phyloP scores from a whole-genome alignment of 1,140 invertebrate species.

The Parapsyche elsis region DNA sequence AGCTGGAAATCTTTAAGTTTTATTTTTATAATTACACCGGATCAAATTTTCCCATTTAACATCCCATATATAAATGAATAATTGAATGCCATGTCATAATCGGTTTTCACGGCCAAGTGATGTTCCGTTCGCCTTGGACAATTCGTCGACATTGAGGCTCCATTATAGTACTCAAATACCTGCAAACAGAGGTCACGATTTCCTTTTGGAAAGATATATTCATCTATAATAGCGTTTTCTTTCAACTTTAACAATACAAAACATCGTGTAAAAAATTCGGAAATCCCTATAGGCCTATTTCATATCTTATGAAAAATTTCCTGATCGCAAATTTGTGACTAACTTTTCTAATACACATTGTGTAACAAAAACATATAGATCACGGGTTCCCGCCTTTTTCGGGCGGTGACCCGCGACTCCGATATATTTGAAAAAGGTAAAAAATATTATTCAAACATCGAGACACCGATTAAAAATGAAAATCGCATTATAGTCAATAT shows the following conservation, averaged over 20 bases:
- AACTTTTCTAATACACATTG: no score
- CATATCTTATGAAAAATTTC: no score
- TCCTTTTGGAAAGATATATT: not conserved
- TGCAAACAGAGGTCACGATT: constrained; percentile 7
- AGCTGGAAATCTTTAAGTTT: no score
- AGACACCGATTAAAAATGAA: no score
- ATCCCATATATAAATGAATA: constrained; percentile 1
- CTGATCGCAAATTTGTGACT: no score
- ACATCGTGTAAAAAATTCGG: not conserved
- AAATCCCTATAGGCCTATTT: not conserved
- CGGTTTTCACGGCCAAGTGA: constrained; percentile 25
- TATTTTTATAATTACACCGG: not conserved
- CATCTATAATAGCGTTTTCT: not conserved
- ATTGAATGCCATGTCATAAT: constrained; percentile 22
- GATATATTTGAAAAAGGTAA: no score
- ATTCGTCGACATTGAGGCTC: constrained; percentile 21
- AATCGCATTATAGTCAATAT: no score
- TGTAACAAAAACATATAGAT: no score
- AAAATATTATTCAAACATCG: no score
- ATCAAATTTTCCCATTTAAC: not conserved
- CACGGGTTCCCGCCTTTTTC: no score
- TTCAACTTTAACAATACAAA: not conserved
- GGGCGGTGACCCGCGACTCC: no score
- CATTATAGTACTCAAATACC: not conserved
- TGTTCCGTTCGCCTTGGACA: constrained; percentile 30